A percentile compares a stretch with the other conserved stretches of the same genome.
Evolutionary conservation across 2,113 vertebrate genomes (phyloP).

Genomic region (Catharus fuscescens): DNA sequence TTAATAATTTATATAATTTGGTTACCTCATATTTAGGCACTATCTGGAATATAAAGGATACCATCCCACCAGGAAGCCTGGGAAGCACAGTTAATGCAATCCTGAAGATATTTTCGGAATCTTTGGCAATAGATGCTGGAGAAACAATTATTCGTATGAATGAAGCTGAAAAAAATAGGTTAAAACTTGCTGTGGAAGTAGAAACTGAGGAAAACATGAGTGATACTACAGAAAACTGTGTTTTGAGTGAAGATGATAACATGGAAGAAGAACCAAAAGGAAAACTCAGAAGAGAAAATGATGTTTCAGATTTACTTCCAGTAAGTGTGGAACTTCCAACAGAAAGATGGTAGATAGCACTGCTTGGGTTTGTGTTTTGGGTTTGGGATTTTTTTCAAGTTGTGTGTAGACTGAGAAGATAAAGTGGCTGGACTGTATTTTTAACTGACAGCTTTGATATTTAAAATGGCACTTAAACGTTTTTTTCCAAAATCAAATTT

Average conservation of each 20-base stretch:
- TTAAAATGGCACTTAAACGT: neutral
- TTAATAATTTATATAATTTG: neutral
- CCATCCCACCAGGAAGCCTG: slow-evolving; percentile 82
- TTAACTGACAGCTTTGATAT: neutral
- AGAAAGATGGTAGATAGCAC: neutral
- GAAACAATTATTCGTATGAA: slow-evolving; percentile 79
- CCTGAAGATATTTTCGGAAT: slow-evolving; percentile 83
- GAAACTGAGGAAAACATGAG: slow-evolving; percentile 67
- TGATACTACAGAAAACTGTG: neutral
- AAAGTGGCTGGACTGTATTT: neutral
- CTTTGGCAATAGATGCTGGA: slow-evolving; percentile 82
- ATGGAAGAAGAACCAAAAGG: slow-evolving; percentile 72
- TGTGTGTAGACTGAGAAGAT: neutral
- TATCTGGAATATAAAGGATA: slow-evolving; percentile 90
- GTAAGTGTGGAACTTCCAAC: slow-evolving; percentile 75
- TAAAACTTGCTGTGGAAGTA: slow-evolving; percentile 18
- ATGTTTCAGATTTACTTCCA: slow-evolving; percentile 89
- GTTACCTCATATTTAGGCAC: slow-evolving; percentile 62
- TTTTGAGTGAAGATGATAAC: slow-evolving; percentile 70
- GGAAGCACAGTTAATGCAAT: slow-evolving; percentile 86
- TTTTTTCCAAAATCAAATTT: neutral
- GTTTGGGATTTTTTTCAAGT: neutral
- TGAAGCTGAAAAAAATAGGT: slow-evolving; percentile 70
- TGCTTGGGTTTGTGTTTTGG: neutral
- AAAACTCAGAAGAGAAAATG: slow-evolving; percentile 68